Conservation (phyloP, 2,888 invertebrate species). For the Xanthia icteritia region DNA sequence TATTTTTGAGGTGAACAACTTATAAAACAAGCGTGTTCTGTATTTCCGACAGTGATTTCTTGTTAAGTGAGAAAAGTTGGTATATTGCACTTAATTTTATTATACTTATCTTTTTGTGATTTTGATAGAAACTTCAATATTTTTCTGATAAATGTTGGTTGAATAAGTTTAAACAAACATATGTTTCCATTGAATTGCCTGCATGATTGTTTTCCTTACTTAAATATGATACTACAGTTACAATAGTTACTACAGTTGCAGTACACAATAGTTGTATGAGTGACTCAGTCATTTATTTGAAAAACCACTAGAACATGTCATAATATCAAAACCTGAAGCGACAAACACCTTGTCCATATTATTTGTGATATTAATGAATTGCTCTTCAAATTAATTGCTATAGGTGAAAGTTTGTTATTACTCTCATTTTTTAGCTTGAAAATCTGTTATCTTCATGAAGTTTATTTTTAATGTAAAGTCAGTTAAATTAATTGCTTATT, state of each 20-base stretch:
- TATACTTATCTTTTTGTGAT: no score
- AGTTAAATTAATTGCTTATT: background rate
- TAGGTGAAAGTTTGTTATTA: constrained; percentile 9
- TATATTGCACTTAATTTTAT: background rate
- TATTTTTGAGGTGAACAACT: constrained; percentile 21
- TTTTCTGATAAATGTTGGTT: background rate
- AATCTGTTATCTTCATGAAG: background rate
- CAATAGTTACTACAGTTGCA: background rate
- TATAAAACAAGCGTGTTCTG: background rate
- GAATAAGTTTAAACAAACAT: background rate
- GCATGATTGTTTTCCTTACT: background rate
- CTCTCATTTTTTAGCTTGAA: background rate
- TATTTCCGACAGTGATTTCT: background rate
- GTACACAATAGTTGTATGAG: background rate
- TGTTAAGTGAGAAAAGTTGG: background rate
- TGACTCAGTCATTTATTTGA: background rate
- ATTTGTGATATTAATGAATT: background rate
- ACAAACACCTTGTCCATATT: background rate
- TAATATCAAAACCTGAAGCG: background rate
- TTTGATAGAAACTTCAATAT: background rate
- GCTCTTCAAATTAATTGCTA: background rate
- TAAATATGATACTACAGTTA: background rate
- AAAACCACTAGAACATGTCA: no score
- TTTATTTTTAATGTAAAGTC: background rate
- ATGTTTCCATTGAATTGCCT: background rate